Base-by-base conservation (phyloP, 2,797 vertebrate genomes). In the Myotis daubentonii region DNA sequence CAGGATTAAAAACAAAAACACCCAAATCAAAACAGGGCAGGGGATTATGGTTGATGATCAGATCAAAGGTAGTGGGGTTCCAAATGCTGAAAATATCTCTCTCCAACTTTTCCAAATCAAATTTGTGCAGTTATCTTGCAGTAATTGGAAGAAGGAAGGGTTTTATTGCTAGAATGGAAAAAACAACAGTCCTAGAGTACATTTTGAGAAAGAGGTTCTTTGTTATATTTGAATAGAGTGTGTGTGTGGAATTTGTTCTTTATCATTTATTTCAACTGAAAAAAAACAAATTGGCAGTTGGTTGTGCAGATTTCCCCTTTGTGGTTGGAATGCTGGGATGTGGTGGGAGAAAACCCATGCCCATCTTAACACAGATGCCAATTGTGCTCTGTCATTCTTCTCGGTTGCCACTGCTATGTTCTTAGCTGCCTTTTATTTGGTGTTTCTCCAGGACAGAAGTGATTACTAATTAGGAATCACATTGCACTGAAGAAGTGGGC, bases 391-490 rank as follows among this genome's bases (percentile, higher is more conserved):
- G 38, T 75, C 51, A 95, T 95, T 94, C 94, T 93, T 96, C 96
- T 71, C 94, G 89, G 51, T 96, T 96, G 92, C 87, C 91, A 94
- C 53, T 96, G 92, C 7, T 78, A 76, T 86, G 95, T 84, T 95
- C 89, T 97, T 95, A 85, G 91, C 95, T 95, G 95, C 90, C 97
- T 92, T 97, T 98, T 97, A 68, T 97, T 98, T 97, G 65, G 94
- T 91, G 96, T 97, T 96, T 97, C 94, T 93, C 91, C 2, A 3
- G 81, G 93, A 97, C 96, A 98, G 97, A 97, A 96, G 96, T 97
- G 96, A 95, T 92, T 98, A 70, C 96, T 97, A 97, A 97, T 98
- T 98, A 97, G 53, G 3, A 95, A 96, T 96, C 85, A 2, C 89
- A 93, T 87, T 92, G 74, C 78, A 94, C 33, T 91, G 87, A 96